These are phyloP conservation scores for Phyllostomus discolor DNA, from an alignment of 2,113 vertebrate species.

Conservation along the genomic window DNA sequence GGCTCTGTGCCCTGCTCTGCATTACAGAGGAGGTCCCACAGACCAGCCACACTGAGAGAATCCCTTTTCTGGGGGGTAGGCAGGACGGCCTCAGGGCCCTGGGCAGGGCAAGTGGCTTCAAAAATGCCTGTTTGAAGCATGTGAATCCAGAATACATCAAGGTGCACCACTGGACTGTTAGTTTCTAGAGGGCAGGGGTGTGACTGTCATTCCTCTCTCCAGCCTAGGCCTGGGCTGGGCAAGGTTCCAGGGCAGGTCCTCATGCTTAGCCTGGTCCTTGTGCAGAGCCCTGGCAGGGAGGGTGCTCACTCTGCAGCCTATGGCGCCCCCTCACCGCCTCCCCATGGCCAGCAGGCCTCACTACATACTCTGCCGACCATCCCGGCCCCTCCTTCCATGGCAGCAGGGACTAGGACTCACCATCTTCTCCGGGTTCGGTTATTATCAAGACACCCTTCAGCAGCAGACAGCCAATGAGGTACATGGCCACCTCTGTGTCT, in stretches of 20 bases:
- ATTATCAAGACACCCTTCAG: constrained; percentile 85
- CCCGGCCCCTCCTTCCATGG: too few species aligned
- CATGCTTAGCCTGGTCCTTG: not conserved
- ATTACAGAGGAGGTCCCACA: not conserved
- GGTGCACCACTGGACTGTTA: fast-evolving
- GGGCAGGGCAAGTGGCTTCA: not conserved
- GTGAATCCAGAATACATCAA: not conserved
- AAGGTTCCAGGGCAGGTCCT: fast-evolving
- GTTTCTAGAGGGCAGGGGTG: not conserved
- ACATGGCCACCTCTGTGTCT: constrained; percentile 84
- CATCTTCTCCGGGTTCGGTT: constrained; percentile 71
- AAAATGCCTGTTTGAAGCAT: not conserved
- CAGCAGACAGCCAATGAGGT: constrained; percentile 75
- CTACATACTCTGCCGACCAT: fast-evolving
- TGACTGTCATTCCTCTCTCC: not conserved
- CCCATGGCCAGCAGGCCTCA: not conserved
- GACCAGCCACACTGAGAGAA: not conserved
- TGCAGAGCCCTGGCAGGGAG: not conserved
- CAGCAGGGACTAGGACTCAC: not conserved
- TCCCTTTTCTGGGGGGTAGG: not conserved
- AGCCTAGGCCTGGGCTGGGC: not conserved
- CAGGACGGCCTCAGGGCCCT: not conserved
- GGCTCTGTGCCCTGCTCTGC: not conserved
- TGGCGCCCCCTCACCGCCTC: fast-evolving
- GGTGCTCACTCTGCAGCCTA: too few species aligned